A percentile compares a stretch with the other conserved stretches of the same genome.
phyloP scores from a whole-genome alignment of 2,113 vertebrate genomes.

The Toxostoma redivivum region DNA sequence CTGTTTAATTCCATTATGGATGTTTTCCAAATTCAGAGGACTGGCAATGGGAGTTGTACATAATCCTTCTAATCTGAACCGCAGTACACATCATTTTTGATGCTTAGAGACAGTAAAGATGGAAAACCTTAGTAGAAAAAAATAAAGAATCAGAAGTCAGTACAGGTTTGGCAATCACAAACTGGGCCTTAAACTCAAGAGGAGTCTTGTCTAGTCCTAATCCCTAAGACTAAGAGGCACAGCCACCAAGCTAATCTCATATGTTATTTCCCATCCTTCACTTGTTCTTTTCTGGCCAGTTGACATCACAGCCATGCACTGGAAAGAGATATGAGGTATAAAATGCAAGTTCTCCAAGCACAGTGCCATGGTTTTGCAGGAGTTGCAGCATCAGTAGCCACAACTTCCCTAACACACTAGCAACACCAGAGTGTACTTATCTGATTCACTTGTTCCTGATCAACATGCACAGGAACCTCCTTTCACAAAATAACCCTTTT shows the following conservation, averaged over 20 bases:
- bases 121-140: background rate
- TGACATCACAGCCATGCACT: background rate
- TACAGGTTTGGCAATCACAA: background rate
- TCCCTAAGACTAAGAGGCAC: background rate
- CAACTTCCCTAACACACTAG: background rate
- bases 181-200: background rate
- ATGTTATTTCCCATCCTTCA: background rate
- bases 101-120: background rate
- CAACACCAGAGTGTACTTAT: background rate
- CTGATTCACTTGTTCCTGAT: background rate
- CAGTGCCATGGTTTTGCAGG: background rate
- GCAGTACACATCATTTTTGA: fast-evolving
- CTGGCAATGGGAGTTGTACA: background rate
- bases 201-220: background rate
- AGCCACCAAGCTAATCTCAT: background rate
- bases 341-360: background rate
- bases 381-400: background rate
- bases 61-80: background rate
- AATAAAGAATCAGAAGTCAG: background rate
- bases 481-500: background rate
- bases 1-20: background rate
- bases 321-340: background rate
- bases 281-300: background rate
- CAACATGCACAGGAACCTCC: background rate
- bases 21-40: background rate